Evolutionary conservation across 2,888 invertebrate genomes (phyloP), one percentile per base, ranked within the genome.

Genomic region (Alloplasta piceator): DNA sequence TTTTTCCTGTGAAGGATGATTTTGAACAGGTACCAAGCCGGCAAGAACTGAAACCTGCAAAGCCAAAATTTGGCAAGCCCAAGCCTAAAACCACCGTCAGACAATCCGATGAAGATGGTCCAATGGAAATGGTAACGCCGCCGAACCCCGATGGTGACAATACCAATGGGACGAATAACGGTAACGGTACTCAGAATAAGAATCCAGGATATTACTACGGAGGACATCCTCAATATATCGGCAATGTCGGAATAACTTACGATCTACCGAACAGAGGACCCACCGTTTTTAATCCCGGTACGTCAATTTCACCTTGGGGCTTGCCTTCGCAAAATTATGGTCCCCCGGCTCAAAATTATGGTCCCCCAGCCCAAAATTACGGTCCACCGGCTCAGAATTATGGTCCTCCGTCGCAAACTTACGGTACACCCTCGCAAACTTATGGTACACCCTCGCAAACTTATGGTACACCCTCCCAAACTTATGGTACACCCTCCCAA

Each of bases 191-290:
- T 1, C 73, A 73, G 70, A 64, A 84, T 0, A 38, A 74, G 0
- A 79, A 83, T 61, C 39, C 78, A 41, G 90, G 89, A 5, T 91
- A 91, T 60, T 91, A 26, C 26, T 26, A 90, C 50, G 88, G 87
- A 4, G 91, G 92, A 38, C 78, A 84, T 82, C 87, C 90, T 0
- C 91, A 91, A 71, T 78, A 87, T 6, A 67, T 91, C 16, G 81
- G 84, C 0, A 78, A 89, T 26, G 7, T 90, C 0, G 85, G 85
- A 3, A 78, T 90, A 3, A 90, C 90, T 60, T 86, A 85, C 12
- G 75, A 84, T 66, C 16, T 74, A 26, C 82, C 84, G 26, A 26
- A 26, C 3, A 26, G 26, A 26, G 26, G 26, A 26, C 26, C 6
- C 78, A 81, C 1, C 14, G 48, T 5, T 10, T 46, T 74, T 74